These are phyloP conservation scores for Zenarchopterus dispar DNA, from an alignment of 2,797 vertebrate species.

Conservation along the genomic window DNA sequence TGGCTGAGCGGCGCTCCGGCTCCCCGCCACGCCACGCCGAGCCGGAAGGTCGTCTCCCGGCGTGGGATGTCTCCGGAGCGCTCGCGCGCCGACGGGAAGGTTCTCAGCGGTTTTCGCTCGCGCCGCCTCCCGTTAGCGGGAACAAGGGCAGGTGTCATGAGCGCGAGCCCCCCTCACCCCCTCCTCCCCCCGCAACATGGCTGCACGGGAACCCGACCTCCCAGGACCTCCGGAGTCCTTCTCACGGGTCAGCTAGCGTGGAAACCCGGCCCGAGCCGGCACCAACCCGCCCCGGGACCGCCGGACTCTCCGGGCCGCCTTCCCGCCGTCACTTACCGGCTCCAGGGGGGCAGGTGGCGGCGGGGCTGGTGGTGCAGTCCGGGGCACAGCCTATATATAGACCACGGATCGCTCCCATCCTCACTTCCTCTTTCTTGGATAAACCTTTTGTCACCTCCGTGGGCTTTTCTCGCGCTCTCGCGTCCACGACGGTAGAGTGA, in stretches of 20 bases:
- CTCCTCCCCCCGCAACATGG: slow-evolving; percentile 63
- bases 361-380: slow-evolving; percentile 65
- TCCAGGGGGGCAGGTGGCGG: slow-evolving; percentile 61
- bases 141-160: slow-evolving; percentile 73
- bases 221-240: slow-evolving; percentile 71
- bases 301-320: background rate
- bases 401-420: slow-evolving; percentile 28
- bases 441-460: background rate
- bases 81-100: background rate
- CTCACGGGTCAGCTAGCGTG: slow-evolving; percentile 65
- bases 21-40: slow-evolving; percentile 45
- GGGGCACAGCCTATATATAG: slow-evolving; percentile 72
- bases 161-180: background rate
- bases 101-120: slow-evolving; percentile 12
- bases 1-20: slow-evolving; percentile 52
- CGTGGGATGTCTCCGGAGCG: slow-evolving; percentile 10
- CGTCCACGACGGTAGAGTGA: background rate
- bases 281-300: slow-evolving; percentile 20
- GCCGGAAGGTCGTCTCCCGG: slow-evolving; percentile 50
- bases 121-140: slow-evolving; percentile 30
- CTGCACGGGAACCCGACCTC: slow-evolving; percentile 75
- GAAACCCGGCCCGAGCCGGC: slow-evolving; percentile 6
- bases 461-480: background rate
- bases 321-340: slow-evolving; percentile 69
- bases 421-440: background rate